Percentiles rank a stretch among this genome's conserved stretches.
Evolutionary conservation across 2,113 vertebrate species (phyloP).

Genomic region (Pollimyrus isidori): DNA sequence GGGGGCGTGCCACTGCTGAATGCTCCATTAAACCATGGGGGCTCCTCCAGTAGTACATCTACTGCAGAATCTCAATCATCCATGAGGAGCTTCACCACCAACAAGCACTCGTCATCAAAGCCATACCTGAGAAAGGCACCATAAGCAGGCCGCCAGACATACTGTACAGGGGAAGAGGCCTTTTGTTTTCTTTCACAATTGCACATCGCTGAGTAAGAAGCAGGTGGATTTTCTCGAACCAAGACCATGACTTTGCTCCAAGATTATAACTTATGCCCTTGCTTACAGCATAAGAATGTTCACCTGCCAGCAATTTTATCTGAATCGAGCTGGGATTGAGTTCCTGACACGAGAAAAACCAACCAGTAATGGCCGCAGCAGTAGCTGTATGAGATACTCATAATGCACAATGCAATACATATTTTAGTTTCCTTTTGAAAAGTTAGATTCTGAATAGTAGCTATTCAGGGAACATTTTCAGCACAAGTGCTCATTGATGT

Average conservation of each 20-base stretch:
- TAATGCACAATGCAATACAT: neutral
- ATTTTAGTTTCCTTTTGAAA: neutral
- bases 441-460: neutral
- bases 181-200: neutral
- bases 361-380: neutral
- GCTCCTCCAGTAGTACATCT: neutral
- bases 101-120: neutral
- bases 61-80: neutral
- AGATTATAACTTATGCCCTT: neutral
- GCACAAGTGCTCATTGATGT: neutral
- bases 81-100: neutral
- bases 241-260: neutral
- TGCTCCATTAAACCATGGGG: conserved; percentile 42
- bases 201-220: neutral
- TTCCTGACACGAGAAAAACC: neutral
- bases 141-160: neutral
- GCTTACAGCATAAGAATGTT: neutral
- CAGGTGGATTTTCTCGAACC: neutral
- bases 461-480: neutral
- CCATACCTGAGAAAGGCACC: neutral
- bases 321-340: neutral
- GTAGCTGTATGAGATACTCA: neutral
- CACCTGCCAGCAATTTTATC: neutral
- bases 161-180: neutral
- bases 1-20: conserved; percentile 48